Conservation (phyloP, 2,888 invertebrate species). For the Pilophorus perplexus region DNA sequence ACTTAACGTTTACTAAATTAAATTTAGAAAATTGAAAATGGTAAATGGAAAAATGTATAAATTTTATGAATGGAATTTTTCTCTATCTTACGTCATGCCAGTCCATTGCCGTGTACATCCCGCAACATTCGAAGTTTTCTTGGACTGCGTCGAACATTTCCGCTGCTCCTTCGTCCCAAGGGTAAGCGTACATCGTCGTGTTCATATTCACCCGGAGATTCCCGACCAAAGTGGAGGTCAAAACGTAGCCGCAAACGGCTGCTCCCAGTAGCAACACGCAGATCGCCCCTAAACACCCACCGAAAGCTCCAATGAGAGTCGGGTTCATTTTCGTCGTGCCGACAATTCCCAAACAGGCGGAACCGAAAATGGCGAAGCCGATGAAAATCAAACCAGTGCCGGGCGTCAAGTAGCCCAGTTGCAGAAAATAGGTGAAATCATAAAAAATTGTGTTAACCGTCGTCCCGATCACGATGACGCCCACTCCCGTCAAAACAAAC, state of each 20-base stretch:
- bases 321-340: slow-evolving; percentile 55
- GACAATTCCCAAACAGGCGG: slow-evolving; percentile 55
- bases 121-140: slow-evolving; percentile 25
- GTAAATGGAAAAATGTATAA: no score
- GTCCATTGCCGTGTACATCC: slow-evolving; percentile 25
- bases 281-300: slow-evolving; percentile 32
- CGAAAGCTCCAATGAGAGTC: slow-evolving; percentile 52
- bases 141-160: slow-evolving; percentile 36
- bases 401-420: slow-evolving; percentile 46
- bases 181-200: slow-evolving; percentile 30
- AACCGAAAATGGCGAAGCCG: slow-evolving; percentile 51
- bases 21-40: no score
- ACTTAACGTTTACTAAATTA: no score
- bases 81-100: slow-evolving; percentile 3
- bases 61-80: no score
- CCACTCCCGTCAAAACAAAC: slow-evolving; percentile 47
- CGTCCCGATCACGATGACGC: slow-evolving; percentile 46
- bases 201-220: slow-evolving; percentile 32
- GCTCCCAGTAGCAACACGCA: slow-evolving; percentile 36
- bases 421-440: slow-evolving; percentile 46
- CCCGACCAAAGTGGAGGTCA: slow-evolving; percentile 14
- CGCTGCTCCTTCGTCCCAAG: neutral
- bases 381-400: slow-evolving; percentile 46
- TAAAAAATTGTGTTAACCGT: slow-evolving; percentile 45
- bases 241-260: slow-evolving; percentile 31